phyloP scores from a whole-genome alignment of 2,113 vertebrate species.

The Catharus fuscescens region DNA sequence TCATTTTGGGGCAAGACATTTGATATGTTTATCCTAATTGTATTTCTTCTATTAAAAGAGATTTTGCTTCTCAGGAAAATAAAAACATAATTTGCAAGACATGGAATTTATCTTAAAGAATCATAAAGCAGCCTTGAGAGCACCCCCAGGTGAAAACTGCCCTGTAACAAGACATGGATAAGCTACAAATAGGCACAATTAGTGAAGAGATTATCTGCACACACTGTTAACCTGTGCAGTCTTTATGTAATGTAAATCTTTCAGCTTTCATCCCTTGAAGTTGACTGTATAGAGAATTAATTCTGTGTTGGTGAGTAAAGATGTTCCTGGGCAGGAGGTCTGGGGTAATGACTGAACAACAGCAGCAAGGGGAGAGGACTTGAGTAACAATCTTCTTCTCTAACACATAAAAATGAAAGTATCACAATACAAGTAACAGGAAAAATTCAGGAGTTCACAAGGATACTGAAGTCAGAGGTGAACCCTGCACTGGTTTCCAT shows the following conservation, averaged over 20 bases:
- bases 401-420: background rate
- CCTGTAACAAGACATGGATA: background rate
- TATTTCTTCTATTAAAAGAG: background rate
- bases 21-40: background rate
- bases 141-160: background rate
- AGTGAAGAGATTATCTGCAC: background rate
- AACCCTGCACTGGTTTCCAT: background rate
- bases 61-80: background rate
- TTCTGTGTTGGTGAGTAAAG: background rate
- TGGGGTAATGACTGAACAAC: background rate
- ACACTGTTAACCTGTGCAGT: background rate
- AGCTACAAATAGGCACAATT: background rate
- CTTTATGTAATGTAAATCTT: background rate
- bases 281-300: background rate
- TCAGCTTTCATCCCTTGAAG: background rate
- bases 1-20: background rate
- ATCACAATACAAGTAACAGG: background rate
- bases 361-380: background rate
- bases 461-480: background rate
- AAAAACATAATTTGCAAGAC: background rate
- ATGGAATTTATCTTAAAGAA: background rate
- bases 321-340: background rate
- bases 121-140: background rate
- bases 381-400: background rate
- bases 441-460: background rate